A percentile compares a stretch with the other conserved stretches of the same genome.
Conservation (phyloP, 2,797 vertebrate genomes). For the Cuculus canorus region DNA sequence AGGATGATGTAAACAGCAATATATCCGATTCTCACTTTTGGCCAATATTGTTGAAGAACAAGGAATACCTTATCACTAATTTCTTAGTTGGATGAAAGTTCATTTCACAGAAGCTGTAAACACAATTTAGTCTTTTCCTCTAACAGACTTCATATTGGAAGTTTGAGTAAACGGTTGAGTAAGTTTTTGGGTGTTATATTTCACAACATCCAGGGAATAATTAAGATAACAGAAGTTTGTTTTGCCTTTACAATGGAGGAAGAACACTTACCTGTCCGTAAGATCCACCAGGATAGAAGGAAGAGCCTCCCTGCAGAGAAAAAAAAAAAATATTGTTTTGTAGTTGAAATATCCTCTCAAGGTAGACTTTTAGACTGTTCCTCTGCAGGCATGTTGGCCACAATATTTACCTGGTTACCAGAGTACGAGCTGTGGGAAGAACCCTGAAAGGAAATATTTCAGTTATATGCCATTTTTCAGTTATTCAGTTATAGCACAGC, state of each 20-base stretch:
- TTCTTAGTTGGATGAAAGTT: background rate
- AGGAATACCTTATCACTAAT: too few relatives aligned
- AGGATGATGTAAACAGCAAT: background rate
- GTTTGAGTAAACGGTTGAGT: background rate
- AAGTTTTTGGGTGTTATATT: background rate
- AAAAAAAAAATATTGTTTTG: background rate
- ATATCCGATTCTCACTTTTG: background rate
- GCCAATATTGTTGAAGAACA: background rate
- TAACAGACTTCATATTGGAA: background rate
- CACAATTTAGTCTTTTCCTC: background rate
- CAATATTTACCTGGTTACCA: slow-evolving; percentile 8
- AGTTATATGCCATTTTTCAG: too few relatives aligned
- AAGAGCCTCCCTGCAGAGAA: background rate
- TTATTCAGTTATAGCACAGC: too few relatives aligned
- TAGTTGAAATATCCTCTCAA: too few relatives aligned
- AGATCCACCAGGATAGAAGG: background rate
- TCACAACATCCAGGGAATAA: background rate
- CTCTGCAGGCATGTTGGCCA: background rate
- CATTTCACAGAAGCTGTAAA: background rate
- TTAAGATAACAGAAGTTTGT: background rate
- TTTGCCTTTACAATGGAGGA: background rate
- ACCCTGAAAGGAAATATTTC: slow-evolving; percentile 41
- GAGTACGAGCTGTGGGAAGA: slow-evolving; percentile 24
- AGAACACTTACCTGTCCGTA: background rate
- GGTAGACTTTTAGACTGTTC: background rate